Base-by-base conservation (phyloP, 2,113 vertebrate genomes). In the Microcebus griseorufus region DNA sequence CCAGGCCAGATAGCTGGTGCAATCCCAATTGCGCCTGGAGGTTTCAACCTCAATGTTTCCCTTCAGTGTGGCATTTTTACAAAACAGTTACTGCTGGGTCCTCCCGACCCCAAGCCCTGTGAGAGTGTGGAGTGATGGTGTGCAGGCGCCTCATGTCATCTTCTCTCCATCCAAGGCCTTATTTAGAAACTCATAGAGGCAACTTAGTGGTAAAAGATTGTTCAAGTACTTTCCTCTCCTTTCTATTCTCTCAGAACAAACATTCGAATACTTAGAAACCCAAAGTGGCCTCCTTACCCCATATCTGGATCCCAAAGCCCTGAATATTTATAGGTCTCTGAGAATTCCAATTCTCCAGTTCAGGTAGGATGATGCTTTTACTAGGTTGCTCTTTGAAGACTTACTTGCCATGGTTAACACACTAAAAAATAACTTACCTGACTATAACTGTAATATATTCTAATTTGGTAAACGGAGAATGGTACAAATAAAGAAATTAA, bases 161-260 rank as follows among this genome's bases (percentile, higher is more conserved):
- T 93, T 94, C 92, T 51, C 76, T 97, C 29, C 39, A 27, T 65
- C 72, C 32, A 13, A 72, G 65, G n/a, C 88, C 55, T 60, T 96
- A 97, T 98, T 97, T 98, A 90, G 97, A 97, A 97, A 98, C 97
- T 91, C 83, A 80, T 84, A 83, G 62, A 82, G 72, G 88, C 1
- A 67, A 32, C 60, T 82, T 60, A 12, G 67, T 75, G 91, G 69
- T 81, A 90, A 98, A 97, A 94, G 76, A 32, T 22, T 80, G n/a
- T 55, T 96, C 73, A 92, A 84, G 81, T 37, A 48, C 93, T 92
- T 85, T 51, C 37, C 34, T 82, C 1, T 95, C 72, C 75, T 81
- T 96, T 70, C 53, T 64, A 6, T 81, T 93, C 76, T 12, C 85
- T 90, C 69, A 62, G 29, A 84, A 39, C 64, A 62, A 90, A 67